These are phyloP conservation scores for Cylindroiulus punctatus DNA, from an alignment of 2,888 invertebrate species.

Conservation along the genomic window DNA sequence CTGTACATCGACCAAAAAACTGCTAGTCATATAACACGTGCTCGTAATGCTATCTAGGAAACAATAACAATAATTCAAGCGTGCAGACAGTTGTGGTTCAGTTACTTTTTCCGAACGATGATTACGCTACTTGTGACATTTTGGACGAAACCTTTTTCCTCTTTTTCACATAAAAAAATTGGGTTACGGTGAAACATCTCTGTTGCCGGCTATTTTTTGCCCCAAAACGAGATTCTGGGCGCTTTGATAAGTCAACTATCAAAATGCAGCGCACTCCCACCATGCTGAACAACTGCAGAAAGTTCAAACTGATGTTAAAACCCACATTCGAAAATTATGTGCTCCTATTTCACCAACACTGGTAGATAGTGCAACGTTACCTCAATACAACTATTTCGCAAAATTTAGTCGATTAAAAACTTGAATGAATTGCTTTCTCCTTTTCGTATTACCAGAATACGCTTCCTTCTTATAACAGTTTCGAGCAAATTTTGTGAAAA, in stretches of 20 bases:
- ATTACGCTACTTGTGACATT: conserved; percentile 11
- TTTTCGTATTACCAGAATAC: too few species aligned
- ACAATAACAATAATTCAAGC: conserved; percentile 43
- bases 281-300: neutral
- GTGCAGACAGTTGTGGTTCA: conserved; percentile 9
- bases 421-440: too few species aligned
- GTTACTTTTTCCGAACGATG: conserved; percentile 21
- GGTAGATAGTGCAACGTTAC: neutral
- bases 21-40: conserved; percentile 43
- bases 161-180: neutral
- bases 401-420: neutral
- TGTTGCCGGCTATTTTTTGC: conserved; percentile 16
- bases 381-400: neutral
- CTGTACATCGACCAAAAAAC: conserved; percentile 40
- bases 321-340: neutral
- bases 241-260: neutral
- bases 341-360: neutral
- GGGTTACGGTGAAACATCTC: neutral
- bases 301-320: neutral
- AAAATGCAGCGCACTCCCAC: neutral
- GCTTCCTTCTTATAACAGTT: too few species aligned
- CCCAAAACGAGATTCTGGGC: conserved; percentile 19
- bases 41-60: conserved; percentile 28
- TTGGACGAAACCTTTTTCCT: neutral
- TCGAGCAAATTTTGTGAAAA: too few species aligned